phyloP scores from a whole-genome alignment of 1,140 invertebrate species.

The Cardiocondyla obscurior region DNA sequence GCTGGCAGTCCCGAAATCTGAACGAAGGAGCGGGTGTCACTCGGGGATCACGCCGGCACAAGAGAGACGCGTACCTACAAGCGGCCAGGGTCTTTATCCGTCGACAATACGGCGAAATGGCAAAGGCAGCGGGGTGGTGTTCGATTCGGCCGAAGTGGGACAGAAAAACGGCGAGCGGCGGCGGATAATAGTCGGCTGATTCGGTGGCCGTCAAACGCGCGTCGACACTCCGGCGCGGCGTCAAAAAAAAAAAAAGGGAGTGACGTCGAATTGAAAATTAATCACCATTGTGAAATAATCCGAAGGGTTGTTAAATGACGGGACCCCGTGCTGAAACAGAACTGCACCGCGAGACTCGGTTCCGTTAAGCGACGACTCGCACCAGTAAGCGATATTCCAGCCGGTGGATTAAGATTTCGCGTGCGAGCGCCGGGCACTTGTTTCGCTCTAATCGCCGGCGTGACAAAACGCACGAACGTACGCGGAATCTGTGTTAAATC shows the following conservation, averaged over 20 bases:
- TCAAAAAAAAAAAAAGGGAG: neutral
- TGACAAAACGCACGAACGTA: neutral
- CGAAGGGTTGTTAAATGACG: conserved; percentile 2
- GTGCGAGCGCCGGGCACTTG: neutral
- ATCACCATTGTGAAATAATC: conserved; percentile 53
- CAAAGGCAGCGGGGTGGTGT: conserved; percentile 42
- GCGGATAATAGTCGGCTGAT: conserved; percentile 45
- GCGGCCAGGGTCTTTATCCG: conserved; percentile 38
- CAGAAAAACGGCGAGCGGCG: conserved; percentile 33
- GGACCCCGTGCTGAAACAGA: neutral
- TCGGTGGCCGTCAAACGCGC: conserved; percentile 24
- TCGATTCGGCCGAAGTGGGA: conserved; percentile 18
- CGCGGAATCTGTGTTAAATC: neutral
- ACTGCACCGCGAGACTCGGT: neutral
- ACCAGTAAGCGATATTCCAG: neutral
- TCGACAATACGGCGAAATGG: conserved; percentile 57
- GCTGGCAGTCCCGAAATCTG: conserved; percentile 32
- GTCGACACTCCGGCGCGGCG: conserved; percentile 22
- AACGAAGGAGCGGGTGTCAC: conserved; percentile 32
- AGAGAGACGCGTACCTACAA: conserved; percentile 14
- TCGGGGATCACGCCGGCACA: neutral
- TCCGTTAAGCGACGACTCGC: neutral
- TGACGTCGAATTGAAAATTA: conserved; percentile 60
- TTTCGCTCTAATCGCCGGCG: neutral
- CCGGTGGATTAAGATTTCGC: conserved; percentile 11